Evolutionary conservation across 2,113 vertebrate genomes (phyloP).

Genomic region (Macheiramphus alcinus): DNA sequence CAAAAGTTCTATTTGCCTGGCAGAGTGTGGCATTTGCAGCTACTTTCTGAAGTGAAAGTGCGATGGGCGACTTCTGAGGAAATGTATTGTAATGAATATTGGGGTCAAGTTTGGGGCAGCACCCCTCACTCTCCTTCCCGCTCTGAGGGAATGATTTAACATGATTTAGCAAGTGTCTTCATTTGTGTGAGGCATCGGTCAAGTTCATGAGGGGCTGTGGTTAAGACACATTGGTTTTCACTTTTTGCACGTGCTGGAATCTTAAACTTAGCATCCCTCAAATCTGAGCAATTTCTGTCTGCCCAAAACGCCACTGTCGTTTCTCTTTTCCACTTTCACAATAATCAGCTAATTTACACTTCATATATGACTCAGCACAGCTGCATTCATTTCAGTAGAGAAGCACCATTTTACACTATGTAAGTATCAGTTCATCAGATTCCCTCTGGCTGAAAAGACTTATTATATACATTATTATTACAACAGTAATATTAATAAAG

Average conservation of each 20-base stretch:
- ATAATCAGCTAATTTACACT: background rate
- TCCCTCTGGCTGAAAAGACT: background rate
- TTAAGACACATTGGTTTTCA: background rate
- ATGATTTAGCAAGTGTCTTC: background rate
- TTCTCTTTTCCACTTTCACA: background rate
- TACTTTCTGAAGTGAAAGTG: background rate
- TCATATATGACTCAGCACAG: background rate
- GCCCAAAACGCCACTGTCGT: fast-evolving
- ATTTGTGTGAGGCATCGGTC: background rate
- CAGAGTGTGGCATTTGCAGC: background rate
- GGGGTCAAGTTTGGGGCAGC: background rate
- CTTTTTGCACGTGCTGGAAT: background rate
- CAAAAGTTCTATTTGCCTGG: background rate
- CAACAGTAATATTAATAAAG: background rate
- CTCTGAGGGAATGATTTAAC: background rate
- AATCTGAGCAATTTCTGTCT: background rate
- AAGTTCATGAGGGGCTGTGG: background rate
- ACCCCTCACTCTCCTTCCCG: background rate
- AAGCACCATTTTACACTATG: background rate
- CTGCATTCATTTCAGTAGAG: background rate
- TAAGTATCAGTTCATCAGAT: background rate
- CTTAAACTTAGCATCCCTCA: background rate
- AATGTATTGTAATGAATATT: fast-evolving
- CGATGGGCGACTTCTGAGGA: background rate
- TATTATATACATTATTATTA: background rate